A percentile compares a stretch with the other conserved stretches of the same genome.
phyloP scores from a whole-genome alignment of 1,140 invertebrate genomes.

The Tribolium castaneum region DNA sequence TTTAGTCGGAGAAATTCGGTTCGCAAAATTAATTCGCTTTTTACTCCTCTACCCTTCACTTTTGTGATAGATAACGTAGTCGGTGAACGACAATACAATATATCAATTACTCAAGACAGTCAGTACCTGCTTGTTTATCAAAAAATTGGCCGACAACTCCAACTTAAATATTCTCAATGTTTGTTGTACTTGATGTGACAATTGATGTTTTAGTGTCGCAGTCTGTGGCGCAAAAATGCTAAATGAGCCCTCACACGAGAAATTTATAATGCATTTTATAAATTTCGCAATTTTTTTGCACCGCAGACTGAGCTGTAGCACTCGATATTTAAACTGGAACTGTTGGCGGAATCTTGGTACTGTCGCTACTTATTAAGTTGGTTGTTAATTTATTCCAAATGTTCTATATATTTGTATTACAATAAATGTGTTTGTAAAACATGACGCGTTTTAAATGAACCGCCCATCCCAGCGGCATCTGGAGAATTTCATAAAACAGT shows the following conservation, averaged over 20 bases:
- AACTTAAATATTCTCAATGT: constrained; percentile 8
- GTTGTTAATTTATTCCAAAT: constrained; percentile 34
- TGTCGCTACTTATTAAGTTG: not conserved
- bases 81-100: constrained; percentile 50
- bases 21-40: not conserved
- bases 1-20: not conserved
- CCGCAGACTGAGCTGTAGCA: not conserved
- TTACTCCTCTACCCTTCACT: too few species aligned
- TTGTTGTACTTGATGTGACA: constrained; percentile 4
- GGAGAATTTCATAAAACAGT: too few species aligned
- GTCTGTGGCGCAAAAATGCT: constrained; percentile 17
- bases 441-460: not conserved
- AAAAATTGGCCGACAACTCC: not conserved
- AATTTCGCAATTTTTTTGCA: constrained; percentile 22
- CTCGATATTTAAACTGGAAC: constrained; percentile 8
- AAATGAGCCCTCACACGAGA: constrained; percentile 29
- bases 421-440: constrained; percentile 44
- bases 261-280: constrained; percentile 38
- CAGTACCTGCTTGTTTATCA: not conserved
- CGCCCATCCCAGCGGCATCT: too few species aligned
- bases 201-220: constrained; percentile 24
- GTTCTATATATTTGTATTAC: constrained; percentile 42
- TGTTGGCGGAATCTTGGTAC: not conserved
- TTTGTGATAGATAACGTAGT: constrained; percentile 50
- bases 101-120: constrained; percentile 17